Base-by-base conservation (phyloP, 1,140 invertebrate genomes). In the Intoshia linei region DNA sequence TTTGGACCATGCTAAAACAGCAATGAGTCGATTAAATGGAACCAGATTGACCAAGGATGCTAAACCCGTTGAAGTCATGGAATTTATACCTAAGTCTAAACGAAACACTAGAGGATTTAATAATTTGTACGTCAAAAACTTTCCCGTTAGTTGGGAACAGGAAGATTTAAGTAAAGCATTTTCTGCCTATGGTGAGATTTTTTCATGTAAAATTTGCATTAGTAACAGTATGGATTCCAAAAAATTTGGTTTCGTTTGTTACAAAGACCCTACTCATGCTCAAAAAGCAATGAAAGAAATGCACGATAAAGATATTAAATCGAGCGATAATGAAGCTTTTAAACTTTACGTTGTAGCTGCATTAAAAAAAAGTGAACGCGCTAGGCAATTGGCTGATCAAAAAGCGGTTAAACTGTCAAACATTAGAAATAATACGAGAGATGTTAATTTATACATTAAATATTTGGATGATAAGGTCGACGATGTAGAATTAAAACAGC, bases 161-260 rank as follows among this genome's bases (percentile, higher is more conserved):
- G n/a, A n/a, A n/a, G n/a, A n/a, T n/a, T n/a, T n/a, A n/a, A n/a
- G n/a, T n/a, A n/a, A n/a, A n/a, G n/a, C n/a, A n/a, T n/a, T n/a
- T n/a, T n/a, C n/a, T n/a, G n/a, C n/a, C n/a, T n/a, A n/a, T n/a
- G n/a, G n/a, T n/a, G n/a, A n/a, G n/a, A n/a, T n/a, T n/a, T n/a
- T n/a, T n/a, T n/a, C n/a, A n/a, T n/a, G n/a, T n/a, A n/a, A n/a
- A n/a, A n/a, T n/a, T n/a, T n/a, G n/a, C n/a, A n/a, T n/a, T n/a
- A n/a, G n/a, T 18, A 57, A 63, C 37, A 49, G 56, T 42, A 63
- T 59, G 5, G 52, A 65, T 40, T 65, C 62, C 21, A 93, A 90
- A 62, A 87, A 90, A 27, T 98, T 98, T 59, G 90, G 90, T 15
- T 98, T 98, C 57, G 90, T 98, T 4, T 98, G 90, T 61, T 95